Evolutionary conservation across 2,113 vertebrate species (phyloP), one percentile per base, ranked within the genome.

Genomic region (Passerina amoena): DNA sequence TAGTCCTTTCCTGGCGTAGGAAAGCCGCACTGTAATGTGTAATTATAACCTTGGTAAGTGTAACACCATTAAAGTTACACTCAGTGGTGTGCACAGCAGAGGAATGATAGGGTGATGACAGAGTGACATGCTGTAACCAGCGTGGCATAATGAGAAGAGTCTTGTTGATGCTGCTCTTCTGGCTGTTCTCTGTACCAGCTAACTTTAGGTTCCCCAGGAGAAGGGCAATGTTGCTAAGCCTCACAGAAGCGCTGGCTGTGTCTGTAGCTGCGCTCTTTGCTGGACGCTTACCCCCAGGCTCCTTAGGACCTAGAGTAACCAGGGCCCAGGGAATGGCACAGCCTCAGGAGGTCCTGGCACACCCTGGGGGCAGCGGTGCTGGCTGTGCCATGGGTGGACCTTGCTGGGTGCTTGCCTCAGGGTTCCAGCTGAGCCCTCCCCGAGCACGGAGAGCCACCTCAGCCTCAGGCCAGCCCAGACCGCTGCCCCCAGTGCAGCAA

Each of bases 31-130:
- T 66, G 10, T 95, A 97, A 97, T 97, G 68, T 92, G 85, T 90
- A 97, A 97, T 94, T 95, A 88, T 61, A 96, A 94, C 92, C 82
- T 94, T 95, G 90, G 86, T 96, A 86, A 95, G 90, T 75, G 69
- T 88, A 96, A 57, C 72, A 27, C 48, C 82, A 71, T 94, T 88
- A 86, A 95, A 96, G 76, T 91, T 72, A 59, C 75, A 83, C 3
- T 71, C 50, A 91, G 87, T 78, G 80, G 96, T 23, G 44, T 83
- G 88, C 0, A 0, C 64, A 86, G 85, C 63, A 37, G 76, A 83
- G 93, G 56, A 75, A 44, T 93, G 96, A 96, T 93, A 71, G 90
- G 87, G 95, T 96, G 93, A 94, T 95, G 95, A 96, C 82, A 96
- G 96, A 94, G 64, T 94, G 92, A 96, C 94, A 92, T 83, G 82